These are phyloP conservation scores for Nowickia ferox DNA, from an alignment of 2,888 invertebrate species.

Conservation along the genomic window DNA sequence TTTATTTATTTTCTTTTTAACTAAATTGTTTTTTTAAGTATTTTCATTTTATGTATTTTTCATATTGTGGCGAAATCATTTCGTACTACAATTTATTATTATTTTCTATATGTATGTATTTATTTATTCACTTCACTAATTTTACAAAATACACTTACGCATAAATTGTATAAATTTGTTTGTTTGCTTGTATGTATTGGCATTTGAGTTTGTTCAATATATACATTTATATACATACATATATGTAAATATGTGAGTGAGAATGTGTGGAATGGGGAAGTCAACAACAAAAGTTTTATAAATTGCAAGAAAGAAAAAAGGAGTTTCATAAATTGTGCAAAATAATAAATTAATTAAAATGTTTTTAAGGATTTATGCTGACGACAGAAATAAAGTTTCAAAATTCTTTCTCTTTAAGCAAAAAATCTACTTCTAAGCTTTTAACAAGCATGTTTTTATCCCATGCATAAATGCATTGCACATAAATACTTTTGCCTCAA, in stretches of 20 bases:
- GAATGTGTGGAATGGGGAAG: background rate
- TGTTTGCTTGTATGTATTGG: background rate
- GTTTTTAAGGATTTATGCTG: constrained; percentile 36
- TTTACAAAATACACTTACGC: constrained; percentile 55
- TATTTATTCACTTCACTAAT: constrained; percentile 60
- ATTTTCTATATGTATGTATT: constrained; percentile 33
- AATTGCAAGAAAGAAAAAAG: constrained; percentile 33
- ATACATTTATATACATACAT: constrained; percentile 1
- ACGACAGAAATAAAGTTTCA: constrained; percentile 8
- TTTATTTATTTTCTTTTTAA: constrained; percentile 29
- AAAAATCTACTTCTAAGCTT: background rate
- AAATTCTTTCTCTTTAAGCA: background rate
- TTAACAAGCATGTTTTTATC: background rate
- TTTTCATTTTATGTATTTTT: constrained; percentile 16
- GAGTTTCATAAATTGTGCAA: constrained; percentile 43
- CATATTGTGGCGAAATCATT: constrained; percentile 11
- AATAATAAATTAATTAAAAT: constrained; percentile 45
- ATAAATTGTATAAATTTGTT: constrained; percentile 11
- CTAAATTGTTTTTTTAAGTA: constrained; percentile 20
- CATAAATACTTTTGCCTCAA: too few species aligned
- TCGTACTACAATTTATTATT: constrained; percentile 39
- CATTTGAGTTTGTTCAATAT: constrained; percentile 9
- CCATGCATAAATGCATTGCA: too few species aligned
- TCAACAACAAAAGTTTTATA: constrained; percentile 19
- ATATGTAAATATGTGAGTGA: background rate